Evolutionary conservation across 2,113 vertebrate species (phyloP).

Genomic region (Pseudolaguvia tuberculata): DNA sequence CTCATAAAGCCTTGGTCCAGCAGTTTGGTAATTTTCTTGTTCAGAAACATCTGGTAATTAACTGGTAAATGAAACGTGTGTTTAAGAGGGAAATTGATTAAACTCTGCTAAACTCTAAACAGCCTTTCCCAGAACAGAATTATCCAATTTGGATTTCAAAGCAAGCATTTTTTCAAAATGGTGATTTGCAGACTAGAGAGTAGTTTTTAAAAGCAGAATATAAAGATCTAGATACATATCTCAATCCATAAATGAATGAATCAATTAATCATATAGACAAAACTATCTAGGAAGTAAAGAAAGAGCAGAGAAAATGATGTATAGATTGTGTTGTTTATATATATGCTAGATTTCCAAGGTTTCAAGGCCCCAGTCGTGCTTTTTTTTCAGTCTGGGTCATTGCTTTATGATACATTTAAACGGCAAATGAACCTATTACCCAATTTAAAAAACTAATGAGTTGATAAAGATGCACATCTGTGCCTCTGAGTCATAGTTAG

Average conservation of each 20-base stretch:
- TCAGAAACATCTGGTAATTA: not conserved
- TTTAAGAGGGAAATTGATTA: not conserved
- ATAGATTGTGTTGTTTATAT: not conserved
- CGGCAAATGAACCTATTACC: not conserved
- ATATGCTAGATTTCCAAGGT: not conserved
- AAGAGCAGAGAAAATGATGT: not conserved
- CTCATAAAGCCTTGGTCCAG: not conserved
- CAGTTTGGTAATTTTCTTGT: slow-evolving; percentile 9
- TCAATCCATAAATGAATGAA: not conserved
- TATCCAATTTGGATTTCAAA: not conserved
- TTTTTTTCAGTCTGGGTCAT: not conserved
- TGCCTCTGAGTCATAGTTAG: not conserved
- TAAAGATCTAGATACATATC: too few relatives aligned
- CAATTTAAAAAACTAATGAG: slow-evolving; percentile 17
- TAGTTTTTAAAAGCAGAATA: too few relatives aligned
- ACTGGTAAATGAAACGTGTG: not conserved
- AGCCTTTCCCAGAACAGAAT: not conserved
- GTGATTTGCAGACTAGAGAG: not conserved
- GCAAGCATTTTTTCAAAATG: not conserved
- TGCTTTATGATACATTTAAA: not conserved
- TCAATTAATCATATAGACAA: too few relatives aligned
- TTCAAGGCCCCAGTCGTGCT: too few relatives aligned
- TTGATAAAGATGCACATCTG: slow-evolving; percentile 3
- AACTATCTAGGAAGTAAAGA: not conserved
- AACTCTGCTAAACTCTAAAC: not conserved